Evolutionary conservation across 2,113 vertebrate genomes (phyloP).

Genomic region (Chaetorhynchus papuensis): DNA sequence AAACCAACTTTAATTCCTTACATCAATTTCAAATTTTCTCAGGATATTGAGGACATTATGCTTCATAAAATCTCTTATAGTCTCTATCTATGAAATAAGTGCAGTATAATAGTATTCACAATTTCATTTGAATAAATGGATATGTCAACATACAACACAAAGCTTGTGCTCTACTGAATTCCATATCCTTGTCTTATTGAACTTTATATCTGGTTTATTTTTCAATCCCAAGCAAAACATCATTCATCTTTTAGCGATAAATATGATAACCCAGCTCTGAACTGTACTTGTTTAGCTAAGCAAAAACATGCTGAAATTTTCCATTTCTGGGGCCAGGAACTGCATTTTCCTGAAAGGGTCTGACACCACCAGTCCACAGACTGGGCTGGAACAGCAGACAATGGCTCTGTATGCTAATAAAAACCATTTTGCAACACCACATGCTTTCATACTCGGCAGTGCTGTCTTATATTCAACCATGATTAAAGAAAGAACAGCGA

Average conservation of each 20-base stretch:
- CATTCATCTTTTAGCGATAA: background rate
- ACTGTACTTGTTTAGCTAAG: slow-evolving; percentile 7
- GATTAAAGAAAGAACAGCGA: slow-evolving; percentile 8
- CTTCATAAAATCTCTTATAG: background rate
- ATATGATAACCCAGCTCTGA: slow-evolving; percentile 18
- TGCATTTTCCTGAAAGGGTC: background rate
- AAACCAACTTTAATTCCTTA: background rate
- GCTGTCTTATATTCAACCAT: background rate
- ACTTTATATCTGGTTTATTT: slow-evolving; percentile 1
- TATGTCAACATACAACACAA: background rate
- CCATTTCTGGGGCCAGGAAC: background rate
- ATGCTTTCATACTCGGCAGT: slow-evolving; percentile 33
- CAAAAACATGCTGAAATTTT: background rate
- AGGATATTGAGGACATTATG: background rate
- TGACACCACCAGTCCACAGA: slow-evolving; percentile 2
- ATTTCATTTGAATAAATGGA: background rate
- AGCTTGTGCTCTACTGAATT: background rate
- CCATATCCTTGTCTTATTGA: background rate
- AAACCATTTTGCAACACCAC: slow-evolving; percentile 4
- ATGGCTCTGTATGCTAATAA: slow-evolving; percentile 4
- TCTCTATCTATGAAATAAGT: background rate
- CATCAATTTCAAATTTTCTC: background rate
- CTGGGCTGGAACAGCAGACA: slow-evolving; percentile 3
- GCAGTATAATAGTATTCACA: background rate
- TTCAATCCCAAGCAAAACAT: slow-evolving; percentile 20